These are phyloP conservation scores for Andrena trimmerana DNA, from an alignment of 2,888 invertebrate genomes.

Conservation along the genomic window DNA sequence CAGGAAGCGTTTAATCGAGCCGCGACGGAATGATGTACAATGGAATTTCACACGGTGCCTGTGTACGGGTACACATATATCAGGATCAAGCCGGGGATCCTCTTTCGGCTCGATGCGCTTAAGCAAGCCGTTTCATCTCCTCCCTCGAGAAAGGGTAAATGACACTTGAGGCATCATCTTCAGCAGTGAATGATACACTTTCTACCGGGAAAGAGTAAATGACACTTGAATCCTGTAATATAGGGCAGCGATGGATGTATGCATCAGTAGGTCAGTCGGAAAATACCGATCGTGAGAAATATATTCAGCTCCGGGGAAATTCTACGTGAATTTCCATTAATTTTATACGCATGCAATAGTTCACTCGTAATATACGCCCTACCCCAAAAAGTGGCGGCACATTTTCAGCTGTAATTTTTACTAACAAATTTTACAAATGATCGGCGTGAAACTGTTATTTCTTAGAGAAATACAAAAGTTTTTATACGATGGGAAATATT, in stretches of 20 bases:
- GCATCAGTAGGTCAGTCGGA: neutral
- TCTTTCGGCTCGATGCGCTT: slow-evolving; percentile 23
- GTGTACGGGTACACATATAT: slow-evolving; percentile 28
- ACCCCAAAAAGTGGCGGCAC: too few species aligned
- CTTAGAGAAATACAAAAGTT: too few species aligned
- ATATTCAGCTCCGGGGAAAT: too few species aligned
- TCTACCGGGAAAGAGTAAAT: slow-evolving; percentile 2
- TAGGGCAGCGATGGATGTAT: neutral
- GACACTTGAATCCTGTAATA: slow-evolving; percentile 7
- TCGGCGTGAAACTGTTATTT: too few species aligned
- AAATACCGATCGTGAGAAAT: too few species aligned
- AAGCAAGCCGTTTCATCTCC: slow-evolving; percentile 2
- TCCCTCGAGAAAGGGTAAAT: slow-evolving; percentile 5
- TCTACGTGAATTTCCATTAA: too few species aligned
- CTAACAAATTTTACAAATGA: too few species aligned
- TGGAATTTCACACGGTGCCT: slow-evolving; percentile 40
- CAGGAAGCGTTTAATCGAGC: slow-evolving; percentile 57
- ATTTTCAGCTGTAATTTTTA: too few species aligned
- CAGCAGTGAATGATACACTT: slow-evolving; percentile 16
- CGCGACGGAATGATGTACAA: slow-evolving; percentile 53
- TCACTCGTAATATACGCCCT: too few species aligned
- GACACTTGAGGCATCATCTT: slow-evolving; percentile 7
- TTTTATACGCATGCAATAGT: too few species aligned
- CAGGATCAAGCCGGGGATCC: slow-evolving; percentile 28
- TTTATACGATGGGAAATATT: too few species aligned